Conservation (phyloP, 2,888 invertebrate genomes). For the Chironomus riparius region DNA sequence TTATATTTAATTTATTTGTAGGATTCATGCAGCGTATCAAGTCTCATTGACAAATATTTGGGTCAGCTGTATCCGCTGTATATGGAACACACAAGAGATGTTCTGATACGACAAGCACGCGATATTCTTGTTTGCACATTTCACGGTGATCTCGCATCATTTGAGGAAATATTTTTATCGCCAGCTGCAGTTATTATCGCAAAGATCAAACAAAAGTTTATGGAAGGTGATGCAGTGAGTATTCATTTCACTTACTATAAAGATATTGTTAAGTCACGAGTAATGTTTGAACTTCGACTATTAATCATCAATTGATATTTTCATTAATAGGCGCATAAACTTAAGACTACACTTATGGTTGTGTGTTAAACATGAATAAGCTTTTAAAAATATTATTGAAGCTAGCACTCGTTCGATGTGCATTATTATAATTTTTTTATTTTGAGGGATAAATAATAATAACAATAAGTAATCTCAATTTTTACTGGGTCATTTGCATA, state of each 20-base stretch:
- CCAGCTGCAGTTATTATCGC: slow-evolving; percentile 51
- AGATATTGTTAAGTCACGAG: slow-evolving; percentile 20
- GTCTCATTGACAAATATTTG: slow-evolving; percentile 53
- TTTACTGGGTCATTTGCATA: slow-evolving; percentile 25
- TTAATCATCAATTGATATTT: slow-evolving; percentile 26
- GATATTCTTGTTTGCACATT: slow-evolving; percentile 58
- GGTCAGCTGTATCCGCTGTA: slow-evolving; percentile 55
- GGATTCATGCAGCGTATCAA: slow-evolving; percentile 33
- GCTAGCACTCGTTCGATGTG: too few species aligned
- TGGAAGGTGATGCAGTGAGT: slow-evolving; percentile 32
- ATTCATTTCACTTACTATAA: not conserved
- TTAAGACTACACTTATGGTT: not conserved
- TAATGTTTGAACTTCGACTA: slow-evolving; percentile 4
- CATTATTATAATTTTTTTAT: too few species aligned
- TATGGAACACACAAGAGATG: slow-evolving; percentile 46
- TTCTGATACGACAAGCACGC: slow-evolving; percentile 58
- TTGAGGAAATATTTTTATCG: slow-evolving; percentile 53
- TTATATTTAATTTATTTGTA: slow-evolving; percentile 27
- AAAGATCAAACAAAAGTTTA: slow-evolving; percentile 44
- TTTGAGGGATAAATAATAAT: not conserved
- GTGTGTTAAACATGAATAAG: slow-evolving; percentile 22
- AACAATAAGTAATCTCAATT: not conserved
- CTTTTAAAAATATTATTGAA: slow-evolving; percentile 8
- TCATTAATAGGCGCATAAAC: slow-evolving; percentile 7
- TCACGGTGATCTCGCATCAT: slow-evolving; percentile 52